Evolutionary conservation across 2,797 vertebrate genomes (phyloP), one percentile per base, ranked within the genome.

Genomic region (Halcyon leucocephala): DNA sequence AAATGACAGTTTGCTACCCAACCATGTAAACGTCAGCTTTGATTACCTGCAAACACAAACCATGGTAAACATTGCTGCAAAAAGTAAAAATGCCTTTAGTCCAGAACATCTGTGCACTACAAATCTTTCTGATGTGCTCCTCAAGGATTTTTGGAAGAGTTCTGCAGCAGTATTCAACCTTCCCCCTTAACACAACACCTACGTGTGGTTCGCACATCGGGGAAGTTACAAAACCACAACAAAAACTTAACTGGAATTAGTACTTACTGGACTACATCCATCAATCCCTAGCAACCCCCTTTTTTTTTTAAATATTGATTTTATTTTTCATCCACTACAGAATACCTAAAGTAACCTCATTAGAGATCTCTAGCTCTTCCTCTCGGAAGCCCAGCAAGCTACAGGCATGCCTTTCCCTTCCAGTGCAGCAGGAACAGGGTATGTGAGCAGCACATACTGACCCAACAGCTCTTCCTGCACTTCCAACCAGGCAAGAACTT

Each of bases 161-260:
- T 65, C n/a, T 60, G n/a, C 2, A 1, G 62, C 61, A 35, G 14
- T 2, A 8, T 60, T 33, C 61, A 51, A 21, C 7, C 11, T 15
- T 24, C 37, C 44, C 20, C 26, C 58, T 0, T 76, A 72, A 61
- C 14, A 61, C 29, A n/a, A 3, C 24, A 31, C 39, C 29, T 54
- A 25, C 1, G 0, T 19, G 39, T 31, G 35, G 28, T 25, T 71
- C 48, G 28, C 46, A 66, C 19, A 18, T 6, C 0, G 0, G 8
- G 10, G 16, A 54, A 44, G 10, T 48, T 12, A 62, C 16, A 62
- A 71, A 74, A 41, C 9, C 3, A 1, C 20, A 20, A 61, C 14
- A 41, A 57, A 72, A 72, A 28, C 49, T 14, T 35, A 31, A n/a
- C 10, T 2, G 0, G 37, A 76, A 66, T 65, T 37, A 33, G 42